phyloP scores from a whole-genome alignment of 2,113 vertebrate species.

The Callipepla squamata region DNA sequence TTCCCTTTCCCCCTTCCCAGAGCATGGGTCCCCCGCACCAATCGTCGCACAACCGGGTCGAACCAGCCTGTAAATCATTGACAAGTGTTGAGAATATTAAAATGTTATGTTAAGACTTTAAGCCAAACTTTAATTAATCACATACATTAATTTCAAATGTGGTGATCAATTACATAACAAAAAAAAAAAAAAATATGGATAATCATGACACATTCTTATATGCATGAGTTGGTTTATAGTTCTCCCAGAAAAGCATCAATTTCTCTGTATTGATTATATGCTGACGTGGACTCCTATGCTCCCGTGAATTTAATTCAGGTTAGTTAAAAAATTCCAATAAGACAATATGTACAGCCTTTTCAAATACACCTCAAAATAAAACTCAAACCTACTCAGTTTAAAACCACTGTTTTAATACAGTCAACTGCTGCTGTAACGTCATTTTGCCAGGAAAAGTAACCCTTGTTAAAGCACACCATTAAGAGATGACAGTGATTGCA shows the following conservation, averaged over 20 bases:
- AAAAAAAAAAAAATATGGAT: neutral
- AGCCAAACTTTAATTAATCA: neutral
- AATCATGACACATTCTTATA: neutral
- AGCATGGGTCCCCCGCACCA: too few species aligned
- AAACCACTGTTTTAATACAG: neutral
- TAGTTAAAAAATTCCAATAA: neutral
- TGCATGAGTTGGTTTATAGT: neutral
- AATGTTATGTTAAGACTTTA: neutral
- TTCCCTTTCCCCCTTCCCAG: too few species aligned
- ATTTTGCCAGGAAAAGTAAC: neutral
- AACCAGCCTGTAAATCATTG: too few species aligned
- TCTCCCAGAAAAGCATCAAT: neutral
- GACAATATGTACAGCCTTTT: neutral
- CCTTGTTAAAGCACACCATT: neutral
- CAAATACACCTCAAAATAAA: neutral
- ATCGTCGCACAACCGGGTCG: too few species aligned
- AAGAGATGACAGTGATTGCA: neutral
- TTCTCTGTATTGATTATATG: fast-evolving
- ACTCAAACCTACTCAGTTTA: neutral
- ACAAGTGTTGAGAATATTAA: neutral
- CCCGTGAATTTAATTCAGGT: neutral
- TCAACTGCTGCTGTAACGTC: neutral
- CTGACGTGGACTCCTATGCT: neutral
- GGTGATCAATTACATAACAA: neutral
- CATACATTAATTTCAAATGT: neutral